A percentile compares a stretch with the other conserved stretches of the same genome.
Conservation (phyloP, 53 echinoderm and acorn worm genomes). For the Zoroaster sp. region DNA sequence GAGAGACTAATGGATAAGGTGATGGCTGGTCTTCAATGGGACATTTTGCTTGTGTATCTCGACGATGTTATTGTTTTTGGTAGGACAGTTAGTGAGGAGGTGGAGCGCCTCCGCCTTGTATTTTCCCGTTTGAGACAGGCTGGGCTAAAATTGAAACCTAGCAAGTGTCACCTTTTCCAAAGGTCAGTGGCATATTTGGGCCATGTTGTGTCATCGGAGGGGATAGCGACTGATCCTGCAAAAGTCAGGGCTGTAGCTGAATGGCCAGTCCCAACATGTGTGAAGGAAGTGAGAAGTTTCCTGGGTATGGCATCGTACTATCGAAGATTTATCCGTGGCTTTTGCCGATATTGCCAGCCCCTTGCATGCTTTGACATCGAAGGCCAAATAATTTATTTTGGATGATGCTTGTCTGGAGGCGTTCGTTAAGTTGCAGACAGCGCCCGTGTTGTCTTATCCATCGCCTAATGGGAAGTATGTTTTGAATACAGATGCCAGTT, state of each 20-base stretch:
- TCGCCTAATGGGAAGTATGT: no score
- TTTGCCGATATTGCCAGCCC: no score
- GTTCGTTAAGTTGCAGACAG: no score
- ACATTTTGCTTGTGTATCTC: constrained; percentile 15
- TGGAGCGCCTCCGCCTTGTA: neutral
- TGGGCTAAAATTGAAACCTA: constrained; percentile 25
- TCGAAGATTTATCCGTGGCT: no score
- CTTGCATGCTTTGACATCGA: no score
- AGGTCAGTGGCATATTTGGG: neutral
- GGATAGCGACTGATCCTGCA: neutral
- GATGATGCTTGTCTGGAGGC: no score
- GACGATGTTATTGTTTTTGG: no score
- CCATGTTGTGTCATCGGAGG: no score
- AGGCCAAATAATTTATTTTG: no score
- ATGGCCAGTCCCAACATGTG: neutral
- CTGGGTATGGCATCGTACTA: neutral
- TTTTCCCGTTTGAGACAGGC: neutral
- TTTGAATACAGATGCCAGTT: no score
- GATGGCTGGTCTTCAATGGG: constrained; percentile 13
- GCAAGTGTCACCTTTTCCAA: constrained; percentile 6
- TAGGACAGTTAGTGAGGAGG: constrained; percentile 14
- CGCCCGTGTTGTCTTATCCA: no score
- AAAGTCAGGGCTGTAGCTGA: neutral
- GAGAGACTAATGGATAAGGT: constrained; percentile 24
- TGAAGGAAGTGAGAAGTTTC: neutral